Conservation (phyloP, 2,797 vertebrate species). For the Falco rusticolus region DNA sequence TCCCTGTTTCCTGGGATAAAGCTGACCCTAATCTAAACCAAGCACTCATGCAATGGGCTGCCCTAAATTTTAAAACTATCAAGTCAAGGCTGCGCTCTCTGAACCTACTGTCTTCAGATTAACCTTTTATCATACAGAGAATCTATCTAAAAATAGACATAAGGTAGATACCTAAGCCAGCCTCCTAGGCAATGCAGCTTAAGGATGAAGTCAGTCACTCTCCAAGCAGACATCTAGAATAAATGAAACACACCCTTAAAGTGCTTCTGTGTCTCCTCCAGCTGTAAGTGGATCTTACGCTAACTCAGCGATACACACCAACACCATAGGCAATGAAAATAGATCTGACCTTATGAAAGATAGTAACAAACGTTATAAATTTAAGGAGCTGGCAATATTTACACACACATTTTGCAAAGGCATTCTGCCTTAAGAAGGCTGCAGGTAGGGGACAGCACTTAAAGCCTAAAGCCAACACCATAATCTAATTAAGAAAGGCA, state of each 20-base stretch:
- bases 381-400: neutral
- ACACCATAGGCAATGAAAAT: neutral
- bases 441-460: neutral
- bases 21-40: neutral
- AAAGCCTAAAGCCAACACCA: neutral
- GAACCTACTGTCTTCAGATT: neutral
- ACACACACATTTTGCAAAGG: neutral
- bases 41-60: neutral
- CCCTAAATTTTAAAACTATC: neutral
- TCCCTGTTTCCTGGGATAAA: neutral
- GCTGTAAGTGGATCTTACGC: neutral
- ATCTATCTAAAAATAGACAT: neutral
- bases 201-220: neutral
- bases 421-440: neutral
- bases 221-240: neutral
- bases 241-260: neutral
- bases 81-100: neutral
- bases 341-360: neutral
- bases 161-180: neutral
- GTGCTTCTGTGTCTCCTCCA: neutral
- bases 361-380: neutral
- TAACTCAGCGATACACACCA: neutral
- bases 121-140: neutral
- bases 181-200: neutral
- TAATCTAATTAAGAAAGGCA: neutral